phyloP scores from a whole-genome alignment of 2,113 vertebrate genomes.

The Serilophus lunatus region DNA sequence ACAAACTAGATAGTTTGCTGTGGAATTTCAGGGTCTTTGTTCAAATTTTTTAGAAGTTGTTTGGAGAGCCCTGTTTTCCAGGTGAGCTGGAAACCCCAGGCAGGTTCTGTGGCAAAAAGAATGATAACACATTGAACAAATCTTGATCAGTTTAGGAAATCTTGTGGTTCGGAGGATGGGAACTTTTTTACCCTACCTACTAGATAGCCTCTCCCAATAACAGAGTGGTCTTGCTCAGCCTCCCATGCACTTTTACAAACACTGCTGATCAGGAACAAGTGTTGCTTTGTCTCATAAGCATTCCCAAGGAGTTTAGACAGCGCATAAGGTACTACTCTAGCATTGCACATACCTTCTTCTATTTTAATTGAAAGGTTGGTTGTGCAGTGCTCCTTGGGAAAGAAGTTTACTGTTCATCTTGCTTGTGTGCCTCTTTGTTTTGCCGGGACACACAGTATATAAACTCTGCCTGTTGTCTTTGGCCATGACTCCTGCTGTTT shows the following conservation, averaged over 20 bases:
- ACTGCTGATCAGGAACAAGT: not conserved
- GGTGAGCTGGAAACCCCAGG: not conserved
- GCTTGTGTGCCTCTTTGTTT: not conserved
- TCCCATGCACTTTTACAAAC: not conserved
- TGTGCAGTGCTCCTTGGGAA: not conserved
- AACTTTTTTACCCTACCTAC: not conserved
- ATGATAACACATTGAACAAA: not conserved
- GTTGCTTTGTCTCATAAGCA: not conserved
- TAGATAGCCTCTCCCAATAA: accelerated
- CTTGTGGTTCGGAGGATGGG: not conserved
- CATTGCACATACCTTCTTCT: not conserved
- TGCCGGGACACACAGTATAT: accelerated
- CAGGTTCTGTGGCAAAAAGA: not conserved
- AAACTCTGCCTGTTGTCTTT: not conserved
- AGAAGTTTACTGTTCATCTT: not conserved
- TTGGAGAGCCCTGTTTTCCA: not conserved
- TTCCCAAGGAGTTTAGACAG: not conserved
- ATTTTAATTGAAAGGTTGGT: not conserved
- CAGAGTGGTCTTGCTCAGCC: not conserved
- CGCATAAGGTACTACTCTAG: not conserved
- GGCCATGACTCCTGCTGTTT: not conserved
- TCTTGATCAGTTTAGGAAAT: not conserved
- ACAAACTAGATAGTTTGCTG: not conserved
- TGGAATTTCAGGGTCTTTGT: not conserved
- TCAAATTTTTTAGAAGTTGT: not conserved